Percentiles rank a stretch among this genome's conserved stretches.
Conservation (phyloP, 1,140 invertebrate genomes). For the Drosophila truncata region DNA sequence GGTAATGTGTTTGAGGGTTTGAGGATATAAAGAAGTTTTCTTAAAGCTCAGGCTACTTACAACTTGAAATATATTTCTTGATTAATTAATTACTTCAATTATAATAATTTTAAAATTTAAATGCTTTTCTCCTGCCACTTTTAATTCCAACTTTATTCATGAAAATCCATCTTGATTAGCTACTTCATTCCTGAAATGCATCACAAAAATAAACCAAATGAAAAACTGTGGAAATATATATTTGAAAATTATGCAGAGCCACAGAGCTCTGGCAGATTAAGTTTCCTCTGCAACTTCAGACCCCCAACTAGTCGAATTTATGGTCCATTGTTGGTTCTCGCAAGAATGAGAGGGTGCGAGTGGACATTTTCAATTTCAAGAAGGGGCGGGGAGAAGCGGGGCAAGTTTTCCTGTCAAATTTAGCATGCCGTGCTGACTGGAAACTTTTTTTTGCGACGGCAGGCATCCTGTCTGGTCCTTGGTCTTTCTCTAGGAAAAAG, state of each 20-base stretch:
- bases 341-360: constrained; percentile 12
- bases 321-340: constrained; percentile 29
- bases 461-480: constrained; percentile 33
- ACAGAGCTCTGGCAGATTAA: constrained; percentile 10
- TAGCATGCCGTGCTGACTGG: constrained; percentile 41
- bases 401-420: constrained; percentile 47
- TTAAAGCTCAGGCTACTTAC: too few relatives aligned
- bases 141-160: constrained; percentile 1
- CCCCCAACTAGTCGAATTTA: constrained; percentile 36
- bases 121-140: not conserved
- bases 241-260: constrained; percentile 16
- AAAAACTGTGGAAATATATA: constrained; percentile 22
- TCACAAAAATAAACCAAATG: not conserved
- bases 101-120: not conserved
- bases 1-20: not conserved
- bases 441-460: constrained; percentile 39
- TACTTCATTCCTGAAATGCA: constrained; percentile 3
- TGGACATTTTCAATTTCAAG: constrained; percentile 36
- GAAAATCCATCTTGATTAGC: constrained; percentile 11
- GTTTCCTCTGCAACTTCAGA: not conserved
- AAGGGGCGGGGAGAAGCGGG: not conserved
- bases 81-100: not conserved
- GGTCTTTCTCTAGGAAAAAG: constrained; percentile 26
- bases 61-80: not conserved
- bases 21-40: not conserved